phyloP scores from a whole-genome alignment of 2,797 vertebrate species.

The Poecilia wingei region DNA sequence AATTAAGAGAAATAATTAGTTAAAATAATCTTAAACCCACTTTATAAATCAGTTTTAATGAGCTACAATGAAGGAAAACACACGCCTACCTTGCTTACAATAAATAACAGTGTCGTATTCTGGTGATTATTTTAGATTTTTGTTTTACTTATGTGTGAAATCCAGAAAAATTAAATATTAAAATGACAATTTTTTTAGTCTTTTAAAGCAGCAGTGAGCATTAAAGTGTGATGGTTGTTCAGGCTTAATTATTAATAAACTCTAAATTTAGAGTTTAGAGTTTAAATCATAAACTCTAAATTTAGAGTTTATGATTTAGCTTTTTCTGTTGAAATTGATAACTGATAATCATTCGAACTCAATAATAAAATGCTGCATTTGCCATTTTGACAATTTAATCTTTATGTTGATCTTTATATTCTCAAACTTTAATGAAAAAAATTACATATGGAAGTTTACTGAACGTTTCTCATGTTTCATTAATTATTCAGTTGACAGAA shows the following conservation, averaged over 20 bases:
- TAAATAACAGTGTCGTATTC: neutral
- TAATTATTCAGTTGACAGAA: neutral
- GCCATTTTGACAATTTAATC: too few relatives aligned
- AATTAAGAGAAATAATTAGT: neutral
- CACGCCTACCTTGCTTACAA: neutral
- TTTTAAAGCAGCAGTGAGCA: neutral
- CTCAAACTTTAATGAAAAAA: neutral
- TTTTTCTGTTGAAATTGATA: neutral
- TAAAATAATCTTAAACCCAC: neutral
- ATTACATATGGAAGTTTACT: neutral
- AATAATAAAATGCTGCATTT: neutral
- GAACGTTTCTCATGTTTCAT: neutral
- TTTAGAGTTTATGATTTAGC: neutral
- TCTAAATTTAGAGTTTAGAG: neutral
- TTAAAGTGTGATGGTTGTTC: neutral
- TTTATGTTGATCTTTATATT: neutral
- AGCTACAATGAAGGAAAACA: neutral
- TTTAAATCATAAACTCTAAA: neutral
- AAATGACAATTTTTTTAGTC: neutral
- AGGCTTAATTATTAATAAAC: neutral
- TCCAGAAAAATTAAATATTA: neutral
- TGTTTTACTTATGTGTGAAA: neutral
- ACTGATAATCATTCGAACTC: neutral
- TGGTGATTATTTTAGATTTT: neutral
- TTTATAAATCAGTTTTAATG: neutral